These are phyloP conservation scores for Drosophila pachea DNA, from an alignment of 1,140 invertebrate genomes.

Conservation along the genomic window DNA sequence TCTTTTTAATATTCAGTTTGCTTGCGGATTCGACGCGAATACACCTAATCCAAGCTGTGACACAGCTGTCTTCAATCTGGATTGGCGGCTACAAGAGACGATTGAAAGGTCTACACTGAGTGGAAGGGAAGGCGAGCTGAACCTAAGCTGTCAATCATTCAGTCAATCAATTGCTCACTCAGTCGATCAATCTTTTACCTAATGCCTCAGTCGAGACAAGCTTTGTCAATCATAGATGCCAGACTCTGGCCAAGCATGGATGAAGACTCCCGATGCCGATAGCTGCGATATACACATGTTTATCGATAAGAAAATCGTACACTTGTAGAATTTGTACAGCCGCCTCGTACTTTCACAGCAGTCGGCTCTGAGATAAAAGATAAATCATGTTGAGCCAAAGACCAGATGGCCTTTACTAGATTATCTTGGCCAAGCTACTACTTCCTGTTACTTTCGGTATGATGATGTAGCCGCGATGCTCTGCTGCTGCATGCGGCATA, in stretches of 20 bases:
- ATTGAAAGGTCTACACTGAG: too few relatives aligned
- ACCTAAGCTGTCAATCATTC: too few relatives aligned
- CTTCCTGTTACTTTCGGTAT: neutral
- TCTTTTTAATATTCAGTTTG: neutral
- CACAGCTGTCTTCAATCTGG: too few relatives aligned
- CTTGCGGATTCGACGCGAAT: too few relatives aligned
- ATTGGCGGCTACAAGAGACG: too few relatives aligned
- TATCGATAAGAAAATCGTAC: neutral
- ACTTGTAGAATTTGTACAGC: neutral
- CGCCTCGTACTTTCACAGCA: neutral
- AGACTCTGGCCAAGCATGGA: neutral
- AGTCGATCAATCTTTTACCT: too few relatives aligned
- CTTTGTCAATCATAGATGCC: neutral
- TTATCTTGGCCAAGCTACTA: neutral
- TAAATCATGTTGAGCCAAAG: neutral
- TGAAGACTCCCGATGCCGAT: neutral
- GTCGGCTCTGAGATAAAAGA: neutral
- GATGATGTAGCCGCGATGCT: constrained; percentile 20
- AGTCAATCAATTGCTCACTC: too few relatives aligned
- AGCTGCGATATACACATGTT: too few relatives aligned
- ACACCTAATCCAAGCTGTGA: too few relatives aligned
- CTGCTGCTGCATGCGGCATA: neutral
- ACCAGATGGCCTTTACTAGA: constrained; percentile 3
- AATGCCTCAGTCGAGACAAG: too few relatives aligned
- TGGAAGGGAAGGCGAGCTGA: too few relatives aligned